These are phyloP conservation scores for Clinocottus analis DNA, from an alignment of 2,113 vertebrate species.

Conservation along the genomic window DNA sequence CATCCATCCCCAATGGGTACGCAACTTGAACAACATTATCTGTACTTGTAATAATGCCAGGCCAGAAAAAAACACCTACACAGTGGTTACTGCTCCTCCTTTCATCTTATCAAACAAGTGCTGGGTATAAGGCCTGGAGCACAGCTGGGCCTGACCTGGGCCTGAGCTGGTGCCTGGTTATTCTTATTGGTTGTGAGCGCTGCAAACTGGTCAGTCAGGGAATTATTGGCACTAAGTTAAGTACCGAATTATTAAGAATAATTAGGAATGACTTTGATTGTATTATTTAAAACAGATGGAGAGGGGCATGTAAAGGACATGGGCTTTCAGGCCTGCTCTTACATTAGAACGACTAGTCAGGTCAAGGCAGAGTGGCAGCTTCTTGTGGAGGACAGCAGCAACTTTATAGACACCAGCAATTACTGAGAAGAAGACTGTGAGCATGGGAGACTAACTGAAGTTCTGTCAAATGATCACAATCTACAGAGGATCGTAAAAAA, in stretches of 20 bases:
- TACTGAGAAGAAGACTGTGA: too few species aligned
- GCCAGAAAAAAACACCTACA: conserved; percentile 20
- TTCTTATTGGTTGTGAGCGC: conserved; percentile 21
- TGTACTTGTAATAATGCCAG: conserved; percentile 6
- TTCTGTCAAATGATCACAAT: too few species aligned
- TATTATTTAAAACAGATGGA: neutral
- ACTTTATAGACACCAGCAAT: too few species aligned
- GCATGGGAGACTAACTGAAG: too few species aligned
- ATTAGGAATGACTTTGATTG: neutral
- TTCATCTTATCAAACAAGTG: conserved; percentile 58
- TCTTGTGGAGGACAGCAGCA: too few species aligned
- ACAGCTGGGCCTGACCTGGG: conserved; percentile 29
- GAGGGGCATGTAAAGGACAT: neutral
- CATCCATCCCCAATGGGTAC: conserved; percentile 12
- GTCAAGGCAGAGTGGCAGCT: too few species aligned
- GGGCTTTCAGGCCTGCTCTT: neutral
- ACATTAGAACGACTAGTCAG: neutral
- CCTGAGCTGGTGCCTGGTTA: conserved; percentile 39
- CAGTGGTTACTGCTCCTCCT: conserved; percentile 34
- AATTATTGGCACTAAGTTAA: conserved; percentile 5
- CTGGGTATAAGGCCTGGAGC: conserved; percentile 49
- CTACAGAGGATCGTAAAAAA: too few species aligned
- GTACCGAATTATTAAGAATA: neutral
- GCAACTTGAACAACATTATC: conserved; percentile 8
- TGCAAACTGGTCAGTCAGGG: conserved; percentile 23